Base-by-base conservation (phyloP, 1,140 invertebrate species). In the Dryas iulia region DNA sequence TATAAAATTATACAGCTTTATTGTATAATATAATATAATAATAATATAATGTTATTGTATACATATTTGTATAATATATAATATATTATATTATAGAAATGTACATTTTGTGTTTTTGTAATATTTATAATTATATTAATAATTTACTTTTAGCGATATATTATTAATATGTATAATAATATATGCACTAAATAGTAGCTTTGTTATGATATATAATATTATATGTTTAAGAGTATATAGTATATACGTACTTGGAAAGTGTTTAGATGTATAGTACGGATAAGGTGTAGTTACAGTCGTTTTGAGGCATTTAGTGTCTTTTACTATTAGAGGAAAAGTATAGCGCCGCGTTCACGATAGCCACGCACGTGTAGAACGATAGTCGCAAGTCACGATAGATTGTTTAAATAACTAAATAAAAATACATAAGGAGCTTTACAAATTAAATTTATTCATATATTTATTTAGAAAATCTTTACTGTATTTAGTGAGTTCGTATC, bases 231-330 rank as follows among this genome's bases (percentile, higher is more conserved):
- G 21, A 54, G 8, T 24, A 54, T 54, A 25, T 24, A 10, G 25
- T 56, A 56, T 56, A 2, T 61, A 24, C n/a, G 58, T 67, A 67
- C 39, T 31, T 56, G 30, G 26, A 53, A 52, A 47, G 54, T 8
- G n/a, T 30, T 63, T 61, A 67, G 66, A 67, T 59, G 58, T 66
- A 59, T 56, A 28, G 39, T 35, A 57, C 35, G 56, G 47, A 54
- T 59, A 57, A 58, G 62, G 33, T 69, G 58, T 66, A 63, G 63
- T 66, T 64, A 69, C 60, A 63, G 59, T 74, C 72, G 64, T 71
- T 71, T 61, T 65, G 60, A 69, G 64, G 68, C 72, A 64, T 66
- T 71, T 74, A 68, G 68, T 61, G 72, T 74, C 72, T 73, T 62
- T 59, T 64, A 69, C 65, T 21, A 21, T 59, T 66, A 61, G 52